Percentiles rank a stretch among this genome's conserved stretches.
These are phyloP conservation scores for Danio kyathit DNA, from an alignment of 2,797 vertebrate genomes.

Conservation along the genomic window DNA sequence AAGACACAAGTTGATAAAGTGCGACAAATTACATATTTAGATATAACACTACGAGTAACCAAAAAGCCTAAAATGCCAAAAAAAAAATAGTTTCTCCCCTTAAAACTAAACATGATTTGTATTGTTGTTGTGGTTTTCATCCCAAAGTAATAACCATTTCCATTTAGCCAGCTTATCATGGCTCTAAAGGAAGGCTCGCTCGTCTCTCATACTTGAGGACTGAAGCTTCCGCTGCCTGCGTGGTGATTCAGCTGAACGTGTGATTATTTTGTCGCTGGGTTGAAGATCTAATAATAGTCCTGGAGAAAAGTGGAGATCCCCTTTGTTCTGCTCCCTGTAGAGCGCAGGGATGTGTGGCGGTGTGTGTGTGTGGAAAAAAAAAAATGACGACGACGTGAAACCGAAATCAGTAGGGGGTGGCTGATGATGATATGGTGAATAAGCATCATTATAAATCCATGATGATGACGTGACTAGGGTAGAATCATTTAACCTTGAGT, in stretches of 20 bases:
- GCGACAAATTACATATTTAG: too few relatives aligned
- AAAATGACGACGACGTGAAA: constrained; percentile 11
- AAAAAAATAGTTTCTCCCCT: too few relatives aligned
- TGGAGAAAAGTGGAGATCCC: constrained; percentile 77
- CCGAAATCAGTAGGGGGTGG: neutral
- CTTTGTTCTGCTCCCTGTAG: constrained; percentile 62
- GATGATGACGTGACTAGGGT: too few relatives aligned
- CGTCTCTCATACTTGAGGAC: neutral
- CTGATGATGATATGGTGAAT: neutral
- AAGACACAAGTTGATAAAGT: too few relatives aligned
- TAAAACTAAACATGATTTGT: too few relatives aligned
- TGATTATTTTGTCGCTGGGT: constrained; percentile 86
- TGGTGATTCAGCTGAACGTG: constrained; percentile 80
- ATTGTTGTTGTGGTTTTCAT: too few relatives aligned
- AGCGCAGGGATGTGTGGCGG: constrained; percentile 15
- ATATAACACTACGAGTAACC: too few relatives aligned
- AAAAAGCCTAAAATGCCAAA: too few relatives aligned
- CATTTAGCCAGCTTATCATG: neutral
- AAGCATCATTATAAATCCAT: neutral
- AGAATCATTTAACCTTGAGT: neutral
- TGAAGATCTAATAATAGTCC: constrained; percentile 86
- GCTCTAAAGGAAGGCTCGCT: neutral
- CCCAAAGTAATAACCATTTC: neutral
- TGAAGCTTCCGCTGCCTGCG: constrained; percentile 66
- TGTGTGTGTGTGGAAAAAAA: neutral